These are phyloP conservation scores for Pammene fasciana DNA, from an alignment of 2,888 invertebrate species.

Conservation along the genomic window DNA sequence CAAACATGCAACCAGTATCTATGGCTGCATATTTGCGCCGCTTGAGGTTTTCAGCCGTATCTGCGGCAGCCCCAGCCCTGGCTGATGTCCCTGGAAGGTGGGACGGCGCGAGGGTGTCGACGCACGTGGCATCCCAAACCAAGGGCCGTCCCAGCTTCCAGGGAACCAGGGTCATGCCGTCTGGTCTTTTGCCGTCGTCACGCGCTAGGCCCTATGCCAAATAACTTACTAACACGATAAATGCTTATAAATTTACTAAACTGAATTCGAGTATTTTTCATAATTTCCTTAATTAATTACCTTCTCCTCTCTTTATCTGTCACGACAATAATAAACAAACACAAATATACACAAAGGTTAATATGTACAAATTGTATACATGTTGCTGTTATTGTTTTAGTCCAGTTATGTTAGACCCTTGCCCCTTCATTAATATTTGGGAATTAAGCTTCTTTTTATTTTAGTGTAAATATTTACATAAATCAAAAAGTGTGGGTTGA, in stretches of 20 bases:
- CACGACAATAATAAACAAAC: conserved; percentile 30
- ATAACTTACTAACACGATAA: neutral
- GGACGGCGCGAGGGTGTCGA: too few relatives aligned
- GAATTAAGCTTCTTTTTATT: conserved; percentile 16
- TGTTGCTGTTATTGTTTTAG: conserved; percentile 26
- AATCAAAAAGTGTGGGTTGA: neutral
- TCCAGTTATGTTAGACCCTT: conserved; percentile 16
- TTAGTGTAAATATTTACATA: conserved; percentile 22
- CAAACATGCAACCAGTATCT: too few relatives aligned
- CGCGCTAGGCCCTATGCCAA: too few relatives aligned
- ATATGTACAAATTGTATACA: conserved; percentile 16
- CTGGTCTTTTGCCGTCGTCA: too few relatives aligned
- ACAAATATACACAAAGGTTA: conserved; percentile 26
- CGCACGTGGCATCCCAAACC: too few relatives aligned
- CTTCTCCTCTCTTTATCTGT: conserved; percentile 26
- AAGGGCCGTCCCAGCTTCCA: too few relatives aligned
- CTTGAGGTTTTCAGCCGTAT: too few relatives aligned
- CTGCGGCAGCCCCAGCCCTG: too few relatives aligned
- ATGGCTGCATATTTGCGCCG: too few relatives aligned
- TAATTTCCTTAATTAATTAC: conserved; percentile 15
- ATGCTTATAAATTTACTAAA: neutral
- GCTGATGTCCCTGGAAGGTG: too few relatives aligned
- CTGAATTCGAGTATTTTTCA: neutral
- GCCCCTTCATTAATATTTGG: neutral
- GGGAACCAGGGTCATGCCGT: too few relatives aligned